Evolutionary conservation across 2,888 invertebrate species (phyloP), one percentile per base, ranked within the genome.

Genomic region (Apodemia zela): DNA sequence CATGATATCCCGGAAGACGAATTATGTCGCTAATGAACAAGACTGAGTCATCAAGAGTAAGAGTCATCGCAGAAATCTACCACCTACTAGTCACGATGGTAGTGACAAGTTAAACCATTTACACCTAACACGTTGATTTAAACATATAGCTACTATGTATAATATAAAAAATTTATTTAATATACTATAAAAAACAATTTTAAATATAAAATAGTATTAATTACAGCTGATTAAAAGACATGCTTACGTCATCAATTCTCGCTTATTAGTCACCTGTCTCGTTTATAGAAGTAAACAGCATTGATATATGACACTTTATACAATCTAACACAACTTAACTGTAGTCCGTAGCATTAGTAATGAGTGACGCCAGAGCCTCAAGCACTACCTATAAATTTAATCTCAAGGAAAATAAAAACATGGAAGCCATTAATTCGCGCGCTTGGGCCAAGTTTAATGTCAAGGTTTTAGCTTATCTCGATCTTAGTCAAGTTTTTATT

Each of bases 321-420:
- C 81, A 84, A 82, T 85, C 84, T 85, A 86, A 87, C 85, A 87
- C 87, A 83, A 85, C 80, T 84, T 80, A 81, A 77, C 77, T 75
- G 78, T 78, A 82, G 79, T 75, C 80, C 78, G 78, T 75, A 82
- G 84, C 85, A 86, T 87, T 87, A 82, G 85, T 89, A 85, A 87
- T 85, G 85, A 87, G 86, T 86, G 88, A 87, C 85, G 85, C 84
- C 77, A 80, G 76, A 79, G 81, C 79, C 79, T 80, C 85, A 81
- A 85, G 79, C 86, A 75, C 77, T 80, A 85, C 78, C 84, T 84
- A 89, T 91, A 89, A 91, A 91, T 91, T 89, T 89, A 88, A 89
- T 89, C 90, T 91, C 88, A 87, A 89, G 90, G 89, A 89, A 89
- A 89, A 89, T 89, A 89, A 90, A 91, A 90, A 90, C 91, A 85